These are phyloP conservation scores for Ia io DNA, from an alignment of 2,113 vertebrate species.

Conservation along the genomic window DNA sequence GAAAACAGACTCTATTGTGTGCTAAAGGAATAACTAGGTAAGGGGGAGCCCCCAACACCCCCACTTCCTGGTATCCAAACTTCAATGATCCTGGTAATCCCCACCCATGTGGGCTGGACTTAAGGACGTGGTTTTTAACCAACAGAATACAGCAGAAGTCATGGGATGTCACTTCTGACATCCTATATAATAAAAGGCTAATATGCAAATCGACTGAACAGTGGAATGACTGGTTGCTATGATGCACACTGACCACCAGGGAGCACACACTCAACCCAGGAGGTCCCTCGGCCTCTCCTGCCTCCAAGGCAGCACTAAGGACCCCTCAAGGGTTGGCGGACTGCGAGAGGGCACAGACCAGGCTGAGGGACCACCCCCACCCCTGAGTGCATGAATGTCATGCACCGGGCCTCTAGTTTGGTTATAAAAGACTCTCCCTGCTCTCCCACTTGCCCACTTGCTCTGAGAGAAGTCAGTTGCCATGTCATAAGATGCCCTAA, in stretches of 20 bases:
- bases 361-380: no score
- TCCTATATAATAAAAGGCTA: no score
- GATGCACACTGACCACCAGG: no score
- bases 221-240: no score
- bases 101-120: background rate
- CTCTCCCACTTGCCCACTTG: background rate
- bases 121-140: background rate
- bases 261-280: no score
- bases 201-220: no score
- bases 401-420: no score
- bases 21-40: background rate
- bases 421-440: background rate
- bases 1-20: background rate
- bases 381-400: no score
- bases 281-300: no score
- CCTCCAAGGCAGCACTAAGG: no score
- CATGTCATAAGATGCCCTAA: background rate
- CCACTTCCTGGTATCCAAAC: background rate
- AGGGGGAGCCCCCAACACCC: background rate
- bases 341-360: no score
- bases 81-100: background rate
- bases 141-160: background rate
- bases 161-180: background rate
- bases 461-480: background rate
- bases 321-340: no score